Conservation (phyloP, 2,888 invertebrate species). For the Conus canariensis region DNA sequence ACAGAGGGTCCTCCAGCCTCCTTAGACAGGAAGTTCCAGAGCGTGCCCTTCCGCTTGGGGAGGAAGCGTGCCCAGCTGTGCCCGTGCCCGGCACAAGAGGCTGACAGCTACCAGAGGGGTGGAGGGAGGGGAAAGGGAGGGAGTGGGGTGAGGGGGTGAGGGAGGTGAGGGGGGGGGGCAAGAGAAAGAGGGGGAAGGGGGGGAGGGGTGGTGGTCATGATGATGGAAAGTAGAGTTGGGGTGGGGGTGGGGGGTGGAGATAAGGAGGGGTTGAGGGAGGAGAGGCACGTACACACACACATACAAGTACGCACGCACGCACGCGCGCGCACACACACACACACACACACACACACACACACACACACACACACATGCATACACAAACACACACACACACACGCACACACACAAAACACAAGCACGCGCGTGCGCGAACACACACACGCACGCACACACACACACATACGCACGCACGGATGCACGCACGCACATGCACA, state of each 20-base stretch:
- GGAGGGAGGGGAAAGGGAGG: background rate
- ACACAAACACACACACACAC: too few species aligned
- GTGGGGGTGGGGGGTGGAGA: background rate
- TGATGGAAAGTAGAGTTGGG: too few species aligned
- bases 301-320: too few species aligned
- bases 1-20: slow-evolving; percentile 3
- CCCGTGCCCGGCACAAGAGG: too few species aligned
- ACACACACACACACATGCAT: too few species aligned
- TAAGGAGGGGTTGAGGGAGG: background rate
- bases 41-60: background rate
- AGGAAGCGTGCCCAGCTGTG: background rate
- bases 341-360: too few species aligned
- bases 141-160: background rate
- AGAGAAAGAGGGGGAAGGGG: background rate
- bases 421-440: too few species aligned
- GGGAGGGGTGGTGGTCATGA: background rate
- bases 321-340: too few species aligned
- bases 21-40: slow-evolving; percentile 17
- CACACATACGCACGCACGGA: background rate
- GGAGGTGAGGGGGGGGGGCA: too few species aligned
- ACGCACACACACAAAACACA: too few species aligned
- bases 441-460: too few species aligned
- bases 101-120: background rate
- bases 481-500: background rate
- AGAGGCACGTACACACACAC: background rate